phyloP scores from a whole-genome alignment of 2,888 invertebrate genomes.

The Charanyca ferruginea region DNA sequence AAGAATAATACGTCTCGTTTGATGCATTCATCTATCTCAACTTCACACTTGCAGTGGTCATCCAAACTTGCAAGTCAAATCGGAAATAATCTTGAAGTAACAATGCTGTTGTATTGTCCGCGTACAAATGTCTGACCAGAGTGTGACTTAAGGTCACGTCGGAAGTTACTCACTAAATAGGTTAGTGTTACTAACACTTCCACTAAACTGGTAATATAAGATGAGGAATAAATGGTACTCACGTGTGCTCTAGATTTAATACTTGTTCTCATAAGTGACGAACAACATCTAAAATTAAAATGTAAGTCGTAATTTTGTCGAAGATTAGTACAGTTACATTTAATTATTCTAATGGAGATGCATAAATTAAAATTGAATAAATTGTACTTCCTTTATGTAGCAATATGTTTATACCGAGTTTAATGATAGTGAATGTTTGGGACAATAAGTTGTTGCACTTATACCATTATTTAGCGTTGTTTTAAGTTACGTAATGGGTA shows the following conservation, averaged over 20 bases:
- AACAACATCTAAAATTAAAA: slow-evolving; percentile 6
- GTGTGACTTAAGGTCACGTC: slow-evolving; percentile 46
- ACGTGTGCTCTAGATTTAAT: slow-evolving; percentile 20
- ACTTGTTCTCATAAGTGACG: slow-evolving; percentile 2
- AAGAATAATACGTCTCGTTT: no score
- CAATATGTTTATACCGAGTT: slow-evolving; percentile 8
- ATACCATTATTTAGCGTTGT: no score
- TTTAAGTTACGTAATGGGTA: no score
- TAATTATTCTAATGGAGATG: slow-evolving; percentile 4
- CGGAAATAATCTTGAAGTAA: slow-evolving; percentile 60
- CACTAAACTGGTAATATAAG: neutral
- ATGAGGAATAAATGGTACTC: neutral
- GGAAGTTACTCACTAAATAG: slow-evolving; percentile 43
- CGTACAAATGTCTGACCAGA: slow-evolving; percentile 16
- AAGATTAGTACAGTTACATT: slow-evolving; percentile 13
- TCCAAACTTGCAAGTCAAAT: slow-evolving; percentile 61
- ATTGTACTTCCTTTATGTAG: slow-evolving; percentile 9
- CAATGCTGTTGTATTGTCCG: slow-evolving; percentile 46
- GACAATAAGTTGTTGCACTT: neutral
- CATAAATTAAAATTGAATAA: neutral
- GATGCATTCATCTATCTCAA: neutral
- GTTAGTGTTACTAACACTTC: slow-evolving; percentile 31
- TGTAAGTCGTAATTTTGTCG: neutral
- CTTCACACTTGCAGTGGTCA: slow-evolving; percentile 32
- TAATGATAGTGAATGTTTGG: neutral